Evolutionary conservation across 2,797 vertebrate species (phyloP).

Genomic region (Chaetophractus vellerosus): DNA sequence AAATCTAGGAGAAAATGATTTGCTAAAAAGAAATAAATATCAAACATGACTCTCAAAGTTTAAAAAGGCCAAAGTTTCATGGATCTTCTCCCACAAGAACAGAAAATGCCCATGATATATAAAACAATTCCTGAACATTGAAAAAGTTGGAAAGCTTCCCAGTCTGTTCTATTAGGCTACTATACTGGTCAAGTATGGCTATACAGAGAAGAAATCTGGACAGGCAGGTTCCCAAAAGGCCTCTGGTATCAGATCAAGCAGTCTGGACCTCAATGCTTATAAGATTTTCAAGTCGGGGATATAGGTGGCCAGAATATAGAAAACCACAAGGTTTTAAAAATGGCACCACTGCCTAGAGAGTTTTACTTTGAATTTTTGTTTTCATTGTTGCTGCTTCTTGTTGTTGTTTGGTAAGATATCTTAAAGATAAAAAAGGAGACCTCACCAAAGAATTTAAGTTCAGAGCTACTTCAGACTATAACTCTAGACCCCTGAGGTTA

Average conservation of each 20-base stretch:
- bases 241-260: not conserved
- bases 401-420: not conserved
- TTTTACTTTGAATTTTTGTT: not conserved
- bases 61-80: not conserved
- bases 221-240: not conserved
- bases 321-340: not conserved
- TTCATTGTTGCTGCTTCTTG: not conserved
- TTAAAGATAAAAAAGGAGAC: slow-evolving; percentile 28
- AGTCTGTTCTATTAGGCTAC: not conserved
- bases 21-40: not conserved
- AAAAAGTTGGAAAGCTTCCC: not conserved
- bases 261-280: not conserved
- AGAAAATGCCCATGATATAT: not conserved
- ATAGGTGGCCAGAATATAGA: not conserved
- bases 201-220: slow-evolving; percentile 23
- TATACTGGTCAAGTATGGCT: not conserved
- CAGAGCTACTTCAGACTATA: not conserved
- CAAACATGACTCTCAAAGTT: not conserved
- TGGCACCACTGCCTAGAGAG: not conserved
- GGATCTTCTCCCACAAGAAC: not conserved
- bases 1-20: not conserved
- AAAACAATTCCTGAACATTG: not conserved
- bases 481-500: not conserved
- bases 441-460: not conserved
- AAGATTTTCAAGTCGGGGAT: not conserved